Conservation (phyloP, 1,140 invertebrate species). For the Anagrus nilaparvatae region DNA sequence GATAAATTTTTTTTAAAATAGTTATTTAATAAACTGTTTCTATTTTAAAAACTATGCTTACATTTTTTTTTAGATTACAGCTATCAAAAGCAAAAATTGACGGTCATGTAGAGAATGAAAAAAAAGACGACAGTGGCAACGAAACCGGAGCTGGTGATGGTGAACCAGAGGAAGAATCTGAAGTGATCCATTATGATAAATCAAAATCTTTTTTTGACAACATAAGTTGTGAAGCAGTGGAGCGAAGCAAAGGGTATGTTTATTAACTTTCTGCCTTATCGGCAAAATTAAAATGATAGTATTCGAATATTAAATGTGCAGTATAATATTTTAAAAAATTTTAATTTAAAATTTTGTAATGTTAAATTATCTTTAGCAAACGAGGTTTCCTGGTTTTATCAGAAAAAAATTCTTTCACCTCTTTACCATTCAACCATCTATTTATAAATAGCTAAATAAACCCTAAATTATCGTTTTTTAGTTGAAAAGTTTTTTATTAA, state of each 20-base stretch:
- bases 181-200: conserved; percentile 80
- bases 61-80: conserved; percentile 45
- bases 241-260: conserved; percentile 71
- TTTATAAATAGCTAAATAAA: too few species aligned
- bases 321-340: neutral
- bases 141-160: conserved; percentile 71
- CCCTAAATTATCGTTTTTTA: too few species aligned
- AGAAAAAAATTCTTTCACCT: too few species aligned
- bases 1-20: neutral
- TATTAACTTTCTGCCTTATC: neutral
- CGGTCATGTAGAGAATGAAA: conserved; percentile 56
- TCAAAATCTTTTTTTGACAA: conserved; percentile 98
- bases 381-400: too few species aligned
- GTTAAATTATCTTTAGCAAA: neutral
- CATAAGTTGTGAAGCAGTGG: conserved; percentile 95
- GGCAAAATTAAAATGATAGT: neutral
- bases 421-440: too few species aligned
- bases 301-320: neutral
- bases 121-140: conserved; percentile 77
- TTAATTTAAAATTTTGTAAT: conserved; percentile 1
- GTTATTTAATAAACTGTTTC: neutral
- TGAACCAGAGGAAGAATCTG: conserved; percentile 64
- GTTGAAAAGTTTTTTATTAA: too few species aligned
- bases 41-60: neutral
- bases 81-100: conserved; percentile 75